phyloP scores from a whole-genome alignment of 2,113 vertebrate genomes.

The Notothenia coriiceps region DNA sequence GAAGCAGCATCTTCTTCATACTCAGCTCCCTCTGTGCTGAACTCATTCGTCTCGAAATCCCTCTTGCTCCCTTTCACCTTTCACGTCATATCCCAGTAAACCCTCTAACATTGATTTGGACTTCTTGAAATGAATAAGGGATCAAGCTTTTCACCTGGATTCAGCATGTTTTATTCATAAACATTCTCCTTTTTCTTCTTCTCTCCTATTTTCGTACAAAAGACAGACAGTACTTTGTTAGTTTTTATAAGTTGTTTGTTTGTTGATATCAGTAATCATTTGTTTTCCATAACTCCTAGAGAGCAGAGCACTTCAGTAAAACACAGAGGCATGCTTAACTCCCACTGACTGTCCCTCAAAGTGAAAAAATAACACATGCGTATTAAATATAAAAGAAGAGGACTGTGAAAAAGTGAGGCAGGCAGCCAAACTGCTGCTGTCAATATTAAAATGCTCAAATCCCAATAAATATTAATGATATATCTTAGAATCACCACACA shows the following conservation, averaged over 20 bases:
- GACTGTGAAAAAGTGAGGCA: slow-evolving; percentile 21
- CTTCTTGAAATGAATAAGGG: too few relatives aligned
- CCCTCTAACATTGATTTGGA: too few relatives aligned
- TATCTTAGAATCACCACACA: background rate
- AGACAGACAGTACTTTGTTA: too few relatives aligned
- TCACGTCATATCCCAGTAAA: too few relatives aligned
- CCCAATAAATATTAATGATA: slow-evolving; percentile 17
- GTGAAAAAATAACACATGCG: slow-evolving; percentile 6
- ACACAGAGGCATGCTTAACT: background rate
- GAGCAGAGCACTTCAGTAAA: background rate
- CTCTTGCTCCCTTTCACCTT: too few relatives aligned
- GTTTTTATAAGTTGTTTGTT: too few relatives aligned
- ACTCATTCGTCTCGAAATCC: too few relatives aligned
- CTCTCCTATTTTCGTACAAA: background rate
- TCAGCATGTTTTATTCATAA: background rate
- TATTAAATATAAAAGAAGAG: background rate
- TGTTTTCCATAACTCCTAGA: background rate
- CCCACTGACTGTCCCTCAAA: background rate
- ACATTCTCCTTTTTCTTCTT: background rate
- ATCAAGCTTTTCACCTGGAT: too few relatives aligned
- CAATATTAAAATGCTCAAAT: slow-evolving; percentile 34
- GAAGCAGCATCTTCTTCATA: too few relatives aligned
- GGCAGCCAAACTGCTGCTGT: slow-evolving; percentile 28
- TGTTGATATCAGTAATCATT: background rate
- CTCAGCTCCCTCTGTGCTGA: too few relatives aligned